Evolutionary conservation across 1,140 invertebrate genomes (phyloP).

Genomic region (Bombus affinis): DNA sequence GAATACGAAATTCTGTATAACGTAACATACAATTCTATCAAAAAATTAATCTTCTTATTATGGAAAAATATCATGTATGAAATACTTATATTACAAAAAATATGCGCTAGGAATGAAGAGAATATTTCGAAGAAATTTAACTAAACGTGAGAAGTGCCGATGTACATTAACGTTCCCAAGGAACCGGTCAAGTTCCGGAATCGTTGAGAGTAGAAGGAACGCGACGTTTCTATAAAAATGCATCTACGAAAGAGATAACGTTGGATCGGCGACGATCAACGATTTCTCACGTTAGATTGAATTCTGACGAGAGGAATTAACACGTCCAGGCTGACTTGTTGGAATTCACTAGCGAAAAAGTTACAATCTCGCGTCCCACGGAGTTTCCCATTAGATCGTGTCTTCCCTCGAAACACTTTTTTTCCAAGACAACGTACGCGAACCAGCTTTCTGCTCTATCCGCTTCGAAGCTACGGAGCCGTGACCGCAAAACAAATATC

Average conservation of each 20-base stretch:
- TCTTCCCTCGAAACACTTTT: constrained; percentile 58
- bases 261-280: background rate
- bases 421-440: constrained; percentile 24
- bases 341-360: constrained; percentile 41
- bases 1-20: too few relatives aligned
- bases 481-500: constrained; percentile 69
- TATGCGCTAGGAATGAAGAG: too few relatives aligned
- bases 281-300: constrained; percentile 34
- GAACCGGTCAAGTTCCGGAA: constrained; percentile 11
- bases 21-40: too few relatives aligned
- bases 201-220: background rate
- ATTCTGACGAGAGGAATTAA: constrained; percentile 52
- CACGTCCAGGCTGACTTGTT: constrained; percentile 34
- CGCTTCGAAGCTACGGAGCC: constrained; percentile 35
- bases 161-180: background rate
- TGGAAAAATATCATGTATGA: too few relatives aligned
- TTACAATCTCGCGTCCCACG: constrained; percentile 38
- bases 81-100: too few relatives aligned
- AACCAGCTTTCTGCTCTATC: constrained; percentile 49
- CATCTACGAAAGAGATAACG: background rate
- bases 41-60: too few relatives aligned
- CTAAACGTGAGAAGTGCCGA: too few relatives aligned
- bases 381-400: constrained; percentile 59
- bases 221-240: background rate
- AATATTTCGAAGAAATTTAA: too few relatives aligned